These are phyloP conservation scores for Lethenteron camtschaticum DNA, from an alignment of 2,113 vertebrate genomes.

Conservation along the genomic window DNA sequence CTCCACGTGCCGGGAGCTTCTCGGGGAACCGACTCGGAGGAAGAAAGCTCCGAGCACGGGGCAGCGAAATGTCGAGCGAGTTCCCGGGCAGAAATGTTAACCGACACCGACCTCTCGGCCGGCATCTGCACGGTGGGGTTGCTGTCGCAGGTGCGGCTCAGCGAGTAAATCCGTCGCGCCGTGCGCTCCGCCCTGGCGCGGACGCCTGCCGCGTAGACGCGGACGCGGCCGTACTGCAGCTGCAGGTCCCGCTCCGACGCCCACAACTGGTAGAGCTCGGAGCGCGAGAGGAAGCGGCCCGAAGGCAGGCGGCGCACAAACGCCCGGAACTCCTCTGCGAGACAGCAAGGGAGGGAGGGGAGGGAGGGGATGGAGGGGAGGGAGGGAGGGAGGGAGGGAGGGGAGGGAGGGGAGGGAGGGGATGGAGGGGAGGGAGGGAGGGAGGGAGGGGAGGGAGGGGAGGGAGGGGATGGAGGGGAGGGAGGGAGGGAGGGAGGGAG, in stretches of 20 bases:
- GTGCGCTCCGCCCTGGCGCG: slow-evolving; percentile 80
- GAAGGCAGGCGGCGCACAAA: slow-evolving; percentile 87
- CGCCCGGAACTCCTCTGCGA: slow-evolving; percentile 11
- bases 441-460: background rate
- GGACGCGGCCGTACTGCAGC: slow-evolving; percentile 76
- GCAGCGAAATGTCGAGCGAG: too few species aligned
- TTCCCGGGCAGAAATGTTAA: too few species aligned
- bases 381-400: background rate
- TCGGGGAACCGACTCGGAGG: too few species aligned
- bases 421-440: background rate
- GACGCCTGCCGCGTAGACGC: slow-evolving; percentile 65
- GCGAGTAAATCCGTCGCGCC: slow-evolving; percentile 82
- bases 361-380: background rate
- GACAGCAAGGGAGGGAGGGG: background rate
- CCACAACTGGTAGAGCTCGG: slow-evolving; percentile 93
- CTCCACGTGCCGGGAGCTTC: too few species aligned
- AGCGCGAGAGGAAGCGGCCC: slow-evolving; percentile 85
- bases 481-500: background rate
- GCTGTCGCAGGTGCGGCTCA: slow-evolving; percentile 87
- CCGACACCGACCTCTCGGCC: slow-evolving; percentile 53
- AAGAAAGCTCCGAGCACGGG: too few species aligned
- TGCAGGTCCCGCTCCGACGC: slow-evolving; percentile 97
- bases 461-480: background rate
- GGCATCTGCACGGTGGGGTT: slow-evolving; percentile 98
- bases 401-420: background rate